Conservation (phyloP, 2,888 invertebrate genomes). For the Lingula anatina region DNA sequence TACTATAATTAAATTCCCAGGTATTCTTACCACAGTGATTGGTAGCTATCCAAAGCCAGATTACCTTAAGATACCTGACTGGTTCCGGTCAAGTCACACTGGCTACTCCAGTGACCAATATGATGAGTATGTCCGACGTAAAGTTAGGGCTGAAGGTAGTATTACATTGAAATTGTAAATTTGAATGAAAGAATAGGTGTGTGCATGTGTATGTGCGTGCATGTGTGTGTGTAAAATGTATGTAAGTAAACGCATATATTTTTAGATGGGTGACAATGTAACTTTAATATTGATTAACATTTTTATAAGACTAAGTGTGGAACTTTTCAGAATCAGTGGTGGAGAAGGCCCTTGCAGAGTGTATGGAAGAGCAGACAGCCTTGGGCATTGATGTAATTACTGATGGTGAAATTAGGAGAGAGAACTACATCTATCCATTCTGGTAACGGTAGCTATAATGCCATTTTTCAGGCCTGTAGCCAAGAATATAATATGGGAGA, state of each 20-base stretch:
- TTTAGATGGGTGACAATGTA: not conserved
- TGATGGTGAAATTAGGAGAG: slow-evolving; percentile 7
- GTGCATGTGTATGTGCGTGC: too few species aligned
- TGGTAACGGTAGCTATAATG: slow-evolving; percentile 5
- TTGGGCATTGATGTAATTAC: slow-evolving; percentile 8
- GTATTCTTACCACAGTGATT: slow-evolving; percentile 5
- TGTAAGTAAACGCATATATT: too few species aligned
- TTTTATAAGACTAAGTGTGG: not conserved
- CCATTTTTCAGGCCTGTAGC: too few species aligned
- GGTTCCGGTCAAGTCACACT: too few species aligned
- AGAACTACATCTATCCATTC: slow-evolving; percentile 8
- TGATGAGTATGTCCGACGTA: too few species aligned
- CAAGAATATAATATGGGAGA: too few species aligned
- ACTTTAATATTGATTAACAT: not conserved
- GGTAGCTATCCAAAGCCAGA: slow-evolving; percentile 9
- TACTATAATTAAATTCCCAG: too few species aligned
- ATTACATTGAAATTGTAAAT: too few species aligned
- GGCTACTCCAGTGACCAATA: too few species aligned
- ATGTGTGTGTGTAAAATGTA: not conserved
- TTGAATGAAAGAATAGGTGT: too few species aligned
- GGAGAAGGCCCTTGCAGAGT: slow-evolving; percentile 1
- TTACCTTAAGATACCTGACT: slow-evolving; percentile 5
- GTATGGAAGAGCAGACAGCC: slow-evolving; percentile 3
- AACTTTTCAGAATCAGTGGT: not conserved
- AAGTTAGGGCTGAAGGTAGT: too few species aligned